Evolutionary conservation across 2,113 vertebrate genomes (phyloP).

Genomic region (Rhinolophus ferrumequinum): DNA sequence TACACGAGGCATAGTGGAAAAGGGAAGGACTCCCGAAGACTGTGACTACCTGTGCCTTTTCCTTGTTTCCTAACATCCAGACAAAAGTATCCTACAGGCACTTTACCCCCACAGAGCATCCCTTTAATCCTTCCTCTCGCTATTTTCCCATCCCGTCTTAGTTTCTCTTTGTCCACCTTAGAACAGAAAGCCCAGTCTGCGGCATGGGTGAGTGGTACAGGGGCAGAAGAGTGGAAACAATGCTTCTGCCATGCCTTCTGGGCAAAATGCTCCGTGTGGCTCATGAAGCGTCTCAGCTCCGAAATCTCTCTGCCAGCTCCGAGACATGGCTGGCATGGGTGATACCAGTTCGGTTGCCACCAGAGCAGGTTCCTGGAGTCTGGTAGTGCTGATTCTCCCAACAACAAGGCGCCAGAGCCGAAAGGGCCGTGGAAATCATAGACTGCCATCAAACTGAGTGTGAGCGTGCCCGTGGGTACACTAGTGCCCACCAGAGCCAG

Average conservation of each 20-base stretch:
- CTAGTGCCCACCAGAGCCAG: not conserved
- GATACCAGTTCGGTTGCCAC: not conserved
- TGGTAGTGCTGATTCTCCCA: not conserved
- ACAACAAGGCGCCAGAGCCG: not conserved
- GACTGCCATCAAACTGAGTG: not conserved
- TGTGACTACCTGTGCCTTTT: not conserved
- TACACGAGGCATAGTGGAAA: not conserved
- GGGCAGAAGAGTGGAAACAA: accelerated
- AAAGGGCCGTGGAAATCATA: not conserved
- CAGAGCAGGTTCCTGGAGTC: not conserved
- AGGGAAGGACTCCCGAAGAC: not conserved
- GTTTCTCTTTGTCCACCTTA: not conserved
- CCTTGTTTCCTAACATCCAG: not conserved
- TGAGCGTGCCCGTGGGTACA: accelerated
- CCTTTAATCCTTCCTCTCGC: not conserved
- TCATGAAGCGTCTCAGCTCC: not conserved
- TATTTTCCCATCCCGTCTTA: not conserved
- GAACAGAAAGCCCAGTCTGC: not conserved
- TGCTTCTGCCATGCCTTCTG: not conserved
- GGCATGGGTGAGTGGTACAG: not conserved
- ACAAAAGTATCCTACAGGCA: not conserved
- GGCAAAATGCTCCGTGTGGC: not conserved
- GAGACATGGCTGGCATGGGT: not conserved
- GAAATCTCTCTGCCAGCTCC: not conserved
- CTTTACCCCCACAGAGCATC: not conserved